Base-by-base conservation (phyloP, 2,888 invertebrate genomes). In the Caenorhabditis sinica region DNA sequence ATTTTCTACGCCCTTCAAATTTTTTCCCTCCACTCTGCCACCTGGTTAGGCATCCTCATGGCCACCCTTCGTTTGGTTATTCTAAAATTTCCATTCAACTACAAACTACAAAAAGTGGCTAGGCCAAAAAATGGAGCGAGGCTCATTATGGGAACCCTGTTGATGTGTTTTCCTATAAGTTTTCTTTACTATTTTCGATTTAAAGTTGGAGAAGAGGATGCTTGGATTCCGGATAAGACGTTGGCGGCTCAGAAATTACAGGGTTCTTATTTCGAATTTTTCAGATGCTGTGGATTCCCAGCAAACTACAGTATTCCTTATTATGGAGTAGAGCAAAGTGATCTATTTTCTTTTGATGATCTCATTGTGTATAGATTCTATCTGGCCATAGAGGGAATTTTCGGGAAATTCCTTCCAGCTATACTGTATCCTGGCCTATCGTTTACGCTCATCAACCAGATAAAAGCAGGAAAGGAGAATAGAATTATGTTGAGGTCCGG, bases 121-220 rank as follows among this genome's bases (percentile, higher is more conserved):
- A 20, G 53, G 2, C 36, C 40, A 0, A 65, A 43, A 23, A 65
- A 25, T 17, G 74, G 51, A 4, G 5, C 17, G 13, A 51, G 51
- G 17, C n/a, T 63, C 0, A 36, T 63, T 8, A 0, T 36, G 1
- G 9, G 23, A 25, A 65, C 53, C 0, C 1, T 74, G 0, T 1
- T 53, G 17, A 13, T 74, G 1, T 5, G 36, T 8, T 23, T 74
- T 17, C 74, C 74, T 1, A 13, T 65, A 9, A 74, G 74, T 25
- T 49, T 74, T 51, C 15, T 74, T 13, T 74, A 74, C 23, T 74
- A 61, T 40, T 49, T 74, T 11, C 63, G 74, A 20, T 74, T 65
- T 30, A n/a, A 63, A 40, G 36, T 74, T 1, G 40, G 1, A 1
- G 74, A 74, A 11, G 53, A 53, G 23, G 53, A 40, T 8, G 23